Base-by-base conservation (phyloP, 2,888 invertebrate genomes). In the Pegoplata infirma region DNA sequence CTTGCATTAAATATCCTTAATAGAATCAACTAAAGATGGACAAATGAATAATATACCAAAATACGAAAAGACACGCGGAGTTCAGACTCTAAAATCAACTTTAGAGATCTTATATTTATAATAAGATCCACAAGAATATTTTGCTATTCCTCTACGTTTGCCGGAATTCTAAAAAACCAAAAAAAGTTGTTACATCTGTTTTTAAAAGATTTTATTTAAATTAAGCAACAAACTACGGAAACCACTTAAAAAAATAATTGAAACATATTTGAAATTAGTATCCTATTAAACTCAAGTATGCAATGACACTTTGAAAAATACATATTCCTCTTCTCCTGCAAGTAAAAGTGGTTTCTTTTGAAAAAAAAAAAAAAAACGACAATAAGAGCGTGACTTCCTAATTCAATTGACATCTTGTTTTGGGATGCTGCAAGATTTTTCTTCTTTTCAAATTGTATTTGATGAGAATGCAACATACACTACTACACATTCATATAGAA, bases 381-480 rank as follows among this genome's bases (percentile, higher is more conserved):
- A n/a, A n/a, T n/a, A n/a, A n/a, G n/a, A 67, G 67, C 67, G 67
- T 67, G 67, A 67, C 67, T 67, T 67, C 67, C 67, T 67, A 46
- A 66, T 28, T 46, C 53, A 25, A 25, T 28, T 44, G 28, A 67
- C 67, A 67, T 44, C 67, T 67, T 55, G 46, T 55, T 46, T 46
- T 14, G 46, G 10, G 19, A 36, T 32, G 28, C 10, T 49, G 12
- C 53, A 16, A 53, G 16, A 25, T 25, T 8, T 28, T 3, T 53
- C 28, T 14, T 28, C 17, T 36, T n/a, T n/a, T 1, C 2, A 55
- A 32, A 32, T 5, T 17, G 23, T n/a, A 32, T 32, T 32, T 32
- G 32, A 32, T 10, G 10, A 8, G 6, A 55, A 55, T 1, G 19
- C 12, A 32, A 17, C 12, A 14, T 40, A 36, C 21, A 14, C n/a